Evolutionary conservation across 92 coral and sea anemone genomes (phyloP), one percentile per base, ranked within the genome.

Genomic region (Plumapathes pennacea): DNA sequence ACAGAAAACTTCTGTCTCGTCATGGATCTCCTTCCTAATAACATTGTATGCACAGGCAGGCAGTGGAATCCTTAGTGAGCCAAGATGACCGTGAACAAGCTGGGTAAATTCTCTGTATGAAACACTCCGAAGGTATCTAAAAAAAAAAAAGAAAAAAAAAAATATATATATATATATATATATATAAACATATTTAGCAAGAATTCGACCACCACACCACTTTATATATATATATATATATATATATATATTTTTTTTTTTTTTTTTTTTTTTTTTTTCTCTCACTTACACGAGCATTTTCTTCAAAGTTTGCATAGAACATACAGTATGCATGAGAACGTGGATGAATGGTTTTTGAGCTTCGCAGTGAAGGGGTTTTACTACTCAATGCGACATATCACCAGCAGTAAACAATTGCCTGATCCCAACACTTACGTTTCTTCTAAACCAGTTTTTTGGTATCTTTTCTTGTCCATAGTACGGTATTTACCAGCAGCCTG

Each of bases 401-500:
- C n/a, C n/a, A n/a, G 21, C 20, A 0, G 21, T 41, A 41, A 41
- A 41, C 12, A n/a, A n/a, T n/a, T n/a, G n/a, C n/a, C n/a, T n/a
- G n/a, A n/a, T n/a, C n/a, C n/a, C n/a, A n/a, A 19, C 30, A 65
- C 73, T 51, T 50, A 51, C 73, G 47, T 39, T 11, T 47, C 31
- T 52, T 66, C 62, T 11, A 62, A 32, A 10, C 73, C 56, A 28
- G 64, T 62, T 37, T 72, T 72, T 29, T 44, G 38, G 47, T 62
- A 72, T 5, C 46, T 52, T 33, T 10, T 37, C 17, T 43, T 44
- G 25, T 72, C 72, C 1, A 48, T 65, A 23, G 72, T 62, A 43
- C 54, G 55, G 47, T 62, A 72, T 53, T 73, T 64, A 10, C 38
- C 53, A 1, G 81, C 81, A 18, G 81, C 62, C 33, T 26, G 29